phyloP scores from a whole-genome alignment of 2,113 vertebrate species.

The Taxidea taxus region DNA sequence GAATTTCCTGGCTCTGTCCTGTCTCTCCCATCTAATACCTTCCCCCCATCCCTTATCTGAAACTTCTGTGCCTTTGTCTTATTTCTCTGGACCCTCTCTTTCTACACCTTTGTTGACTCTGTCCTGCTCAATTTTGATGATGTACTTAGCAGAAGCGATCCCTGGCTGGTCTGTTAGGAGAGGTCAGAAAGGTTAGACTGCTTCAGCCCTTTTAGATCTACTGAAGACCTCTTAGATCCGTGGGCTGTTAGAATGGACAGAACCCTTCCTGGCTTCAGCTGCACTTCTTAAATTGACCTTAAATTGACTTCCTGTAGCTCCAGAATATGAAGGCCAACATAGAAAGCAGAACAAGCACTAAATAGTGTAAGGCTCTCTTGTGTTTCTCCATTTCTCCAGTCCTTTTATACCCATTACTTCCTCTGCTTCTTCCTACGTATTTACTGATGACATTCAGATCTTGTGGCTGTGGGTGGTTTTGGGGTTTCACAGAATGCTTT shows the following conservation, averaged over 20 bases:
- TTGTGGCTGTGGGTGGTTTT: neutral
- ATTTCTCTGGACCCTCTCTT: neutral
- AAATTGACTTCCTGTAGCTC: neutral
- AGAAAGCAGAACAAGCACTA: neutral
- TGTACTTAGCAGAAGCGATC: neutral
- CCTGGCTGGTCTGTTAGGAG: neutral
- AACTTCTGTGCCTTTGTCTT: neutral
- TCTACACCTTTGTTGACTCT: neutral
- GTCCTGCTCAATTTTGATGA: neutral
- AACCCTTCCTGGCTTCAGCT: neutral
- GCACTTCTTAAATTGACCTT: neutral
- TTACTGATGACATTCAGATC: neutral
- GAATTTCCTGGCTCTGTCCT: neutral
- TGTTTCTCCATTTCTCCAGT: neutral
- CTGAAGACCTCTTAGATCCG: neutral
- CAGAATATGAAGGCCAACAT: neutral
- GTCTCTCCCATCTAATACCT: neutral
- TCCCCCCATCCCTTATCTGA: neutral
- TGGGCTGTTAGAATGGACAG: neutral
- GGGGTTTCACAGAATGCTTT: neutral
- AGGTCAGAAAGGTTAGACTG: neutral
- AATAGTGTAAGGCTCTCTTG: neutral
- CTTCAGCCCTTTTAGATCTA: neutral
- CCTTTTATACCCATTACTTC: neutral
- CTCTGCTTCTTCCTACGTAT: neutral